Evolutionary conservation across 2,797 vertebrate species (phyloP).

Genomic region (Leptoclinus maculatus): DNA sequence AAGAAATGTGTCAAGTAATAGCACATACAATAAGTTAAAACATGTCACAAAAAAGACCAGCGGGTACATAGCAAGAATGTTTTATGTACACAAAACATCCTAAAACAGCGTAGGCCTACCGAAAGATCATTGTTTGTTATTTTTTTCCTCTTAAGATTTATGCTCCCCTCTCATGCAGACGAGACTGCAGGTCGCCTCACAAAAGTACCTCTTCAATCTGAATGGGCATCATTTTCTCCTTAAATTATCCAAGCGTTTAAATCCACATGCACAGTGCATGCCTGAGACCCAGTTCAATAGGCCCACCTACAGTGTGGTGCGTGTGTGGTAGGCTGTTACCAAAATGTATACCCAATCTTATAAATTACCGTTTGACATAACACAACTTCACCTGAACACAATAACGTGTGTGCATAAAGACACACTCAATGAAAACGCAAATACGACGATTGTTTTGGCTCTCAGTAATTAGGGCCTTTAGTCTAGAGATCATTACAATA

Average conservation of each 20-base stretch:
- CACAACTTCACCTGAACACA: slow-evolving; percentile 82
- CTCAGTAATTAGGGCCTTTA: slow-evolving; percentile 72
- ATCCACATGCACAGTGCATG: slow-evolving; percentile 80
- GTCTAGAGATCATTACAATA: slow-evolving; percentile 77
- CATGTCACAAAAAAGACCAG: slow-evolving; percentile 97
- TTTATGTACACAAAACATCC: slow-evolving; percentile 98
- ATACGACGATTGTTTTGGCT: slow-evolving; percentile 80
- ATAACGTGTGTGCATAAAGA: slow-evolving; percentile 73
- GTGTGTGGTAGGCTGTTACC: slow-evolving; percentile 69
- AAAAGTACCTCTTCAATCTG: slow-evolving; percentile 53
- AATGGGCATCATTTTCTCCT: slow-evolving; percentile 66
- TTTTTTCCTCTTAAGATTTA: slow-evolving; percentile 81
- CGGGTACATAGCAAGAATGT: slow-evolving; percentile 94
- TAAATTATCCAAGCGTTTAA: slow-evolving; percentile 68
- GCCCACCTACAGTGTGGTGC: slow-evolving; percentile 61
- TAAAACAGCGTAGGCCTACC: slow-evolving; percentile 82
- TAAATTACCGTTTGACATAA: slow-evolving; percentile 80
- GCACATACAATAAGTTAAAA: slow-evolving; percentile 98
- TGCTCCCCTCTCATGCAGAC: slow-evolving; percentile 90
- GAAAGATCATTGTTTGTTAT: slow-evolving; percentile 80
- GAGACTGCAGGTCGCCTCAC: slow-evolving; percentile 68
- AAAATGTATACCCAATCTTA: slow-evolving; percentile 64
- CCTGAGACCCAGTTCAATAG: slow-evolving; percentile 69
- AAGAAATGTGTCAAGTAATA: slow-evolving; percentile 97
- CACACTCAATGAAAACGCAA: slow-evolving; percentile 75